Base-by-base conservation (phyloP, 2,113 vertebrate genomes). In the Scalopus aquaticus region DNA sequence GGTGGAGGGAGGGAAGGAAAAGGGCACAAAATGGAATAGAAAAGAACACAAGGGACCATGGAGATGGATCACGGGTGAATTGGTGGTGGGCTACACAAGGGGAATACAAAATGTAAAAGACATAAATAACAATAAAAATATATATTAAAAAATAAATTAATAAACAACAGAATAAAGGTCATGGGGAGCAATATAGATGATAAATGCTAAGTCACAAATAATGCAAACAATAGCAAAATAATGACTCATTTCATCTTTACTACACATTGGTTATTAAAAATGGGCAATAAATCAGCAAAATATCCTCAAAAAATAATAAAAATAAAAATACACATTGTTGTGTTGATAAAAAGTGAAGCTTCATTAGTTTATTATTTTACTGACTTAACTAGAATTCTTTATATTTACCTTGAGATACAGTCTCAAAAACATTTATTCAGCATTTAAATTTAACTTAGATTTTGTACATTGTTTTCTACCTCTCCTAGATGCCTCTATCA, bases 271-370 rank as follows among this genome's bases (percentile, higher is more conserved):
- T 64, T 80, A 46, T 44, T 87, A 60, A 95, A 79, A 80, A 16
- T 65, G 91, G 35, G 67, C 42, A 67, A 51, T 35, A 88, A 67
- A 87, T 80, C 72, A 91, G 42, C 72, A 37, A 86, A 88, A 74
- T 84, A 37, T 64, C 54, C 72, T 97, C 64, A 73, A 54, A 96
- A n/a, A n/a, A n/a, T n/a, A n/a, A n/a, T n/a, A n/a, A n/a, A n/a
- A n/a, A n/a, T n/a, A n/a, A n/a, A n/a, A n/a, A n/a, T n/a, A n/a
- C n/a, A n/a, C n/a, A n/a, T 17, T 78, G 9, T 92, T 95, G 30
- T 83, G 54, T 74, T 85, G 26, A 30, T 77, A 90, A 72, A 46
- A 95, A 85, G 46, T 24, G 86, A 62, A 84, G 44, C 39, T 78
- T 76, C 8, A 54, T 88, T 83, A 28, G 16, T 91, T 88, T 88